Conservation (phyloP, 2,888 invertebrate species). For the Podabrus alpinus region DNA sequence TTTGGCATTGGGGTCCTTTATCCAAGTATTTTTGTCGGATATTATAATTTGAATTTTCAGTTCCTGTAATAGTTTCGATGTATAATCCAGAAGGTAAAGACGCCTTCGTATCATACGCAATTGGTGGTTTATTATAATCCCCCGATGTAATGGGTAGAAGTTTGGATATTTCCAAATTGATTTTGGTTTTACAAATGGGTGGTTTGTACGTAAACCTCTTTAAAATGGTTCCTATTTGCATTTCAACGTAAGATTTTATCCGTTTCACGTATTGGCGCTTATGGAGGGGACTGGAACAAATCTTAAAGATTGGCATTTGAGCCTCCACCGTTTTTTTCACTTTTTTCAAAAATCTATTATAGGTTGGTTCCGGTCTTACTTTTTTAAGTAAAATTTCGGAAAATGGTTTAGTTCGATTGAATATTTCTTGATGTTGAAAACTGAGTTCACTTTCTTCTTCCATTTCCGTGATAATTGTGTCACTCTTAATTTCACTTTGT, state of each 20-base stretch:
- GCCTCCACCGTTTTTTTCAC: slow-evolving; percentile 19
- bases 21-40: slow-evolving; percentile 28
- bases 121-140: neutral
- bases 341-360: slow-evolving; percentile 1
- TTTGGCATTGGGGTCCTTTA: slow-evolving; percentile 19
- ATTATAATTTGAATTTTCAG: slow-evolving; percentile 9
- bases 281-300: slow-evolving; percentile 31
- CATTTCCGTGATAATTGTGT: neutral
- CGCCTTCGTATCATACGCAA: slow-evolving; percentile 15
- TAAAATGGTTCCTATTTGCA: slow-evolving; percentile 20
- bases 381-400: neutral
- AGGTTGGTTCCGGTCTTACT: neutral
- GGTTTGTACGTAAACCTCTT: slow-evolving; percentile 24
- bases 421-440: neutral
- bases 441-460: neutral
- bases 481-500: neutral
- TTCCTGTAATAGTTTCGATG: slow-evolving; percentile 15
- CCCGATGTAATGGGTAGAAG: slow-evolving; percentile 19
- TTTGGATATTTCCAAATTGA: slow-evolving; percentile 15
- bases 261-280: slow-evolving; percentile 30
- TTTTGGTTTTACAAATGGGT: slow-evolving; percentile 2
- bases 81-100: slow-evolving; percentile 29
- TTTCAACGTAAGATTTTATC: slow-evolving; percentile 25
- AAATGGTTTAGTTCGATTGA: neutral
- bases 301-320: slow-evolving; percentile 31